These are phyloP conservation scores for Penaeus chinensis DNA, from an alignment of 1,140 invertebrate genomes.

Conservation along the genomic window DNA sequence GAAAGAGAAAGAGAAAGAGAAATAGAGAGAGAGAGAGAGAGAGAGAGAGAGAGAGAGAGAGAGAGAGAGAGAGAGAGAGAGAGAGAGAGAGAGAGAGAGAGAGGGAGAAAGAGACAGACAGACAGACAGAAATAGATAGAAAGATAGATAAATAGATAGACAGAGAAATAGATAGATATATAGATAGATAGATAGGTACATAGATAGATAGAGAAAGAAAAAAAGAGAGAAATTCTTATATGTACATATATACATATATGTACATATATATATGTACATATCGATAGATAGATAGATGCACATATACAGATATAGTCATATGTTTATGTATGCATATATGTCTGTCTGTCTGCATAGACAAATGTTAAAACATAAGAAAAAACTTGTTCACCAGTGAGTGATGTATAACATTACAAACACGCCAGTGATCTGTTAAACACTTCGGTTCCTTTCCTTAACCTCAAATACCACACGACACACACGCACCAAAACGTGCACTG, in stretches of 20 bases:
- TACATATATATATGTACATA: no score
- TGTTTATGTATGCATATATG: slow-evolving; percentile 1
- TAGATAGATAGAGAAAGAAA: neutral
- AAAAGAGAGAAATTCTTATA: neutral
- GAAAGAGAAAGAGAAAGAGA: neutral
- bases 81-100: slow-evolving; percentile 5
- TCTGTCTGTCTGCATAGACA: neutral
- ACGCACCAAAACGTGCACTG: no score
- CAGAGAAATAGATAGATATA: neutral
- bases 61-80: neutral
- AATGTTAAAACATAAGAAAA: no score
- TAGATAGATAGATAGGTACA: slow-evolving; percentile 7
- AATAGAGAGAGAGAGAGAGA: slow-evolving; percentile 17
- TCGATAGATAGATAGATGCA: no score
- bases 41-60: slow-evolving; percentile 1
- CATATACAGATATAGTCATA: neutral
- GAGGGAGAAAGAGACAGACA: neutral
- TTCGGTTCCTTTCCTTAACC: no score
- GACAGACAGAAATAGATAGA: neutral
- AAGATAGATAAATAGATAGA: neutral
- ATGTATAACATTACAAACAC: no score
- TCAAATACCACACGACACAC: no score
- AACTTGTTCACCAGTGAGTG: no score
- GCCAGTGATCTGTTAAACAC: no score
- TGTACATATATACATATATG: neutral